These are phyloP conservation scores for Diabrotica virgifera DNA, from an alignment of 1,140 invertebrate species.

Conservation along the genomic window DNA sequence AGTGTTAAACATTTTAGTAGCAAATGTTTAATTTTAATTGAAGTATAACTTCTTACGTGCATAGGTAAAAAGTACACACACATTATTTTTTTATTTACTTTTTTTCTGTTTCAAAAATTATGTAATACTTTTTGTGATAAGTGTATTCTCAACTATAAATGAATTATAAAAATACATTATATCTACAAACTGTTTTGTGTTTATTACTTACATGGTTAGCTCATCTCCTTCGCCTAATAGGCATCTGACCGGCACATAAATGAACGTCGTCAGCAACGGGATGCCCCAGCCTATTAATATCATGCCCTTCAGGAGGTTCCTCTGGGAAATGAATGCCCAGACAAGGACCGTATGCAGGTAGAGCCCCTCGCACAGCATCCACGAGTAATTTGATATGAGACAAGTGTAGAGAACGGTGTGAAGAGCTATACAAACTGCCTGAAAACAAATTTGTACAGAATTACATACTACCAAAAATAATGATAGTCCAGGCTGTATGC, in stretches of 20 bases:
- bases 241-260: slow-evolving; percentile 64
- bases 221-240: slow-evolving; percentile 50
- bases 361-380: slow-evolving; percentile 92
- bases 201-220: slow-evolving; percentile 29
- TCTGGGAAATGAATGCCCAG: slow-evolving; percentile 85
- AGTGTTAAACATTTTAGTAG: no score
- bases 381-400: slow-evolving; percentile 89
- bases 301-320: slow-evolving; percentile 77
- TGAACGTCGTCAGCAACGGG: slow-evolving; percentile 65
- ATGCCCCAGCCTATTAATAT: slow-evolving; percentile 82
- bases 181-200: no score
- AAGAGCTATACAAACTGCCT: slow-evolving; percentile 77
- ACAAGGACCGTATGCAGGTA: slow-evolving; percentile 92
- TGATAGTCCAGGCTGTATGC: no score
- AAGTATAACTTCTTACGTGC: no score
- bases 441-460: slow-evolving; percentile 34
- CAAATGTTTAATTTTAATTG: no score
- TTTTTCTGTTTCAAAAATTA: no score
- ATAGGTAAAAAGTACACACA: no score
- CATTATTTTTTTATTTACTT: no score
- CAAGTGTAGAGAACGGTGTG: slow-evolving; percentile 87
- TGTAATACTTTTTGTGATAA: no score
- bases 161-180: no score
- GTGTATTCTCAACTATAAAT: no score
- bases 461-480: no score